Base-by-base conservation (phyloP, 2,888 invertebrate genomes). In the Atethmia centrago region DNA sequence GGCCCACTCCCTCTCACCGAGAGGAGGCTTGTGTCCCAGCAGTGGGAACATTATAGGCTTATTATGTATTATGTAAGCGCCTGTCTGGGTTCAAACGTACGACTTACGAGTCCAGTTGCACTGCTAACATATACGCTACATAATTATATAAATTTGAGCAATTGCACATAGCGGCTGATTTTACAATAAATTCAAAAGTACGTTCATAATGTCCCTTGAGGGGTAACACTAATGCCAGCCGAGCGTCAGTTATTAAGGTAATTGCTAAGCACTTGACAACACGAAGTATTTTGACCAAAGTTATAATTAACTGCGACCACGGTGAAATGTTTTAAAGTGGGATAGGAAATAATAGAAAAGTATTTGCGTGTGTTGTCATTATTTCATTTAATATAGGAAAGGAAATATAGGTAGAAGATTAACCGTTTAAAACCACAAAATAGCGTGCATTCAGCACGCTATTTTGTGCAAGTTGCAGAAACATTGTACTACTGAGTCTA, bases 211-310 rank as follows among this genome's bases (percentile, higher is more conserved):
- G 28, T 70, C 77, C 53, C 82, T 66, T 42, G 82, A 28, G 79
- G 51, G 16, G 56, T 81, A 70, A 76, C 59, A 78, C 55, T 55
- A 67, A 78, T 77, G 49, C 49, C 59, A 67, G 25, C 21, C 14
- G 66, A 82, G 71, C 77, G 47, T 63, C 55, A 61, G 71, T 67
- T 71, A 79, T 77, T 82, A 82, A 62, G 45, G 70, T 79, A 77
- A 79, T 82, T 79, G 79, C 56, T 66, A 25, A 58, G 56, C 61
- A 79, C 61, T 82, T 82, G 64, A 64, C 10, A 81, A 64, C 76
- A 79, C 42, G 76, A 74, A 61, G 16, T 61, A 65, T 31, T 64
- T 61, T 79, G 25, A 28, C 25, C 16, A 31, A 76, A 61, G 28
- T 31, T 65, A 55, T 59, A 81, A 81, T 68, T 80, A 76, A 78